Percentiles rank a stretch among this genome's conserved stretches.
phyloP scores from a whole-genome alignment of 2,888 invertebrate species.

The Rosalia funebris region DNA sequence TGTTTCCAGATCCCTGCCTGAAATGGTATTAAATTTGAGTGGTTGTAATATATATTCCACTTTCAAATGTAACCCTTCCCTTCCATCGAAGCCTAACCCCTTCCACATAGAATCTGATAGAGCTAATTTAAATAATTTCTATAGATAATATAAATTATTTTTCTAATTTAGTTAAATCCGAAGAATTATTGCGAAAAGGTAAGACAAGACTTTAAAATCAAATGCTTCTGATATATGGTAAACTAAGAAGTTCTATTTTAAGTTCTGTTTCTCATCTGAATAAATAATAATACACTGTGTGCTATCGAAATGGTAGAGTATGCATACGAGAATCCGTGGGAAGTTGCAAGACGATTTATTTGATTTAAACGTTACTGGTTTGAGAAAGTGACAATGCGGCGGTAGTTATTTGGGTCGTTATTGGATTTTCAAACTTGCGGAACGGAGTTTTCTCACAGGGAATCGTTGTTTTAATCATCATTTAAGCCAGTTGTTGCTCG shows the following conservation, averaged over 20 bases:
- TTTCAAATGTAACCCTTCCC: too few relatives aligned
- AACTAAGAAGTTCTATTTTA: neutral
- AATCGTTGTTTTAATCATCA: conserved; percentile 51
- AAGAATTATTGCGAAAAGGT: too few relatives aligned
- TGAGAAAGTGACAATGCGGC: conserved; percentile 17
- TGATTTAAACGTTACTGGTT: neutral
- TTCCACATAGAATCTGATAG: too few relatives aligned
- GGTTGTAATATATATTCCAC: too few relatives aligned
- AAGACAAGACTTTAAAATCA: too few relatives aligned
- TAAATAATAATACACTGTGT: conserved; percentile 15
- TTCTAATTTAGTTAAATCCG: too few relatives aligned
- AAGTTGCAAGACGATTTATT: conserved; percentile 5
- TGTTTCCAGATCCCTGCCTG: too few relatives aligned
- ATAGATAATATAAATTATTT: too few relatives aligned
- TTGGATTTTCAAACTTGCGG: conserved; percentile 44
- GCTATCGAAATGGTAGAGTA: conserved; percentile 5
- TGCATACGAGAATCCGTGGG: neutral
- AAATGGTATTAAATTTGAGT: too few relatives aligned
- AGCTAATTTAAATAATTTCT: too few relatives aligned
- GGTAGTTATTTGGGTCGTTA: conserved; percentile 28
- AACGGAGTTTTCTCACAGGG: conserved; percentile 43
- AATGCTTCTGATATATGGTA: neutral
- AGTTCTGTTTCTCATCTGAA: neutral
- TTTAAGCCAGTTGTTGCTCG: conserved; percentile 48
- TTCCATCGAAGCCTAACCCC: too few relatives aligned